Evolutionary conservation across 2,113 vertebrate species (phyloP).

Genomic region (Smithornis capensis): DNA sequence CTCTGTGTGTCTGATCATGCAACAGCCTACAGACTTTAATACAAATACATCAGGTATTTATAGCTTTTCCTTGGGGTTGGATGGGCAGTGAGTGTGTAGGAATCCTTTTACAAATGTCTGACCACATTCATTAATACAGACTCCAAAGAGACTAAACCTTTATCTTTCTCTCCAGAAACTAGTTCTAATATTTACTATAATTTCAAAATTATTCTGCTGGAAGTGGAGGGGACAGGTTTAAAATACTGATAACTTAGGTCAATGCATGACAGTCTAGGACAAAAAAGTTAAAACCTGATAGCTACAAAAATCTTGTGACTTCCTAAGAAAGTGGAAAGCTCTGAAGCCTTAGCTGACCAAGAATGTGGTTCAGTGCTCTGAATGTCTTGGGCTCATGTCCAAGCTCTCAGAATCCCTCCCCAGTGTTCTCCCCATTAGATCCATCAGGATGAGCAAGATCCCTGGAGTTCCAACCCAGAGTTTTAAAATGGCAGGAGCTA

Average conservation of each 20-base stretch:
- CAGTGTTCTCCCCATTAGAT: background rate
- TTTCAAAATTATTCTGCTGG: background rate
- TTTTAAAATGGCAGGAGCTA: background rate
- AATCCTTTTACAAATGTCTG: background rate
- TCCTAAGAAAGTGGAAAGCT: background rate
- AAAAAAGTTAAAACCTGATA: background rate
- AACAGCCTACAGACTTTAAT: background rate
- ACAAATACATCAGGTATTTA: background rate
- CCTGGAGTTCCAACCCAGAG: background rate
- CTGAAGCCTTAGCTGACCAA: background rate
- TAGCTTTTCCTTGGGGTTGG: background rate
- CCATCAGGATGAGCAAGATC: background rate
- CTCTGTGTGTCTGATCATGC: fast-evolving
- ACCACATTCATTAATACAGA: background rate
- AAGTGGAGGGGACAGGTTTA: background rate
- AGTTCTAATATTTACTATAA: background rate
- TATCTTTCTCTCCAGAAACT: background rate
- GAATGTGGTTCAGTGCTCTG: background rate
- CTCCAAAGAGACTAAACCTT: background rate
- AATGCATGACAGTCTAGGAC: background rate
- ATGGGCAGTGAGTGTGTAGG: background rate
- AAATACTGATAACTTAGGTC: background rate
- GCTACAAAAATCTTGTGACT: background rate
- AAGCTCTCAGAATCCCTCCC: background rate
- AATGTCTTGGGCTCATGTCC: background rate